Percentiles rank a stretch among this genome's conserved stretches.
These are phyloP conservation scores for Indri indri DNA, from an alignment of 2,113 vertebrate species.

Conservation along the genomic window DNA sequence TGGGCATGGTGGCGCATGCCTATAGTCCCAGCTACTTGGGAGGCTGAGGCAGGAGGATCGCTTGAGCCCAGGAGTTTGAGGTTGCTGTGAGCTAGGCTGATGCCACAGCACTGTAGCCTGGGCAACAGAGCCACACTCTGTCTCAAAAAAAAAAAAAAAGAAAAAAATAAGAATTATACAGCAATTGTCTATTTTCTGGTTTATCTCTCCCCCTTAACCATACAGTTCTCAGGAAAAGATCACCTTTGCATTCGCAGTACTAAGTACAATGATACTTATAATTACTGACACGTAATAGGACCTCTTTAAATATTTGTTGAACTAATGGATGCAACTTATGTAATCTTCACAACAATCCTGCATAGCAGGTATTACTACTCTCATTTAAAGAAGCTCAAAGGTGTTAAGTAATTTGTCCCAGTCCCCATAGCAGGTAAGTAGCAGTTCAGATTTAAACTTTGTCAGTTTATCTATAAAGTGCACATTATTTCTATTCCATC, in stretches of 20 bases:
- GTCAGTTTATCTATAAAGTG: background rate
- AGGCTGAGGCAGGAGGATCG: too few species aligned
- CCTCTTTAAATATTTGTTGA: background rate
- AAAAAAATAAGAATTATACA: background rate
- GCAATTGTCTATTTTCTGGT: background rate
- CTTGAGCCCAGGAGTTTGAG: too few species aligned
- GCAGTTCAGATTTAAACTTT: background rate
- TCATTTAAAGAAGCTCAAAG: background rate
- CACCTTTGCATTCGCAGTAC: background rate
- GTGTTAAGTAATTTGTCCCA: background rate
- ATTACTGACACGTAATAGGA: background rate
- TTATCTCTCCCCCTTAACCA: background rate
- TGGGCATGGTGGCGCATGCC: too few species aligned
- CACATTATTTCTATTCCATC: background rate
- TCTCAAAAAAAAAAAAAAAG: too few species aligned
- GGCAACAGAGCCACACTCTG: too few species aligned
- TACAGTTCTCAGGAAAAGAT: background rate
- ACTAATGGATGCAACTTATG: background rate
- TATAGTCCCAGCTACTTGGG: too few species aligned
- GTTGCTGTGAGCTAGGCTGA: too few species aligned
- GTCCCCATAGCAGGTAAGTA: background rate
- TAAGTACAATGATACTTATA: background rate
- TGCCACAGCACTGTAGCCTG: too few species aligned
- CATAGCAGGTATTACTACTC: background rate
- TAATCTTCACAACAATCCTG: slow-evolving; percentile 6